phyloP scores from a whole-genome alignment of 2,888 invertebrate species.

The Cerceris rybyensis region DNA sequence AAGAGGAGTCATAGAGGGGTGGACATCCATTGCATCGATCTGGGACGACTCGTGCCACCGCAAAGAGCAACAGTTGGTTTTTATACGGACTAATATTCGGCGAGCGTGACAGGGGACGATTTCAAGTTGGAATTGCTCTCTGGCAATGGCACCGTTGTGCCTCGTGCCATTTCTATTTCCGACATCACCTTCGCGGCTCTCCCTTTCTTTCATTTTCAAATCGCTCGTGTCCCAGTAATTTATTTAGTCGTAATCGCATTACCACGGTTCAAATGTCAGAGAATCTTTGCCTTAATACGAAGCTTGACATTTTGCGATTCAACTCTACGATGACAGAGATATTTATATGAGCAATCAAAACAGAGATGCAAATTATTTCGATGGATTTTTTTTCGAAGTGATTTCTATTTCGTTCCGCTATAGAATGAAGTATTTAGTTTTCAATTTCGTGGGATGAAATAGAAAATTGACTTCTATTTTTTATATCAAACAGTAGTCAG shows the following conservation, averaged over 20 bases:
- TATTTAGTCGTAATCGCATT: background rate
- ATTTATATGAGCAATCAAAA: no score
- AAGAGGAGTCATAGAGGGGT: slow-evolving; percentile 44
- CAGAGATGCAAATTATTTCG: no score
- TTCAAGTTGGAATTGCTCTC: slow-evolving; percentile 58
- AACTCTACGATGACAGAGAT: no score
- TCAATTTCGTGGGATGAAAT: no score
- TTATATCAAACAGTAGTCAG: no score
- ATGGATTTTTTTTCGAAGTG: no score
- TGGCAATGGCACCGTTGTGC: slow-evolving; percentile 41
- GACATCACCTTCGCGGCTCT: slow-evolving; percentile 32
- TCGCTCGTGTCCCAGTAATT: background rate
- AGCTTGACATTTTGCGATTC: no score
- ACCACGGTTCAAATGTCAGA: no score
- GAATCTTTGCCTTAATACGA: no score
- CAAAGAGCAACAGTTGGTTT: slow-evolving; percentile 76
- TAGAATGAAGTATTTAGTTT: no score
- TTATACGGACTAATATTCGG: slow-evolving; percentile 74
- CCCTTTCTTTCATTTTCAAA: slow-evolving; percentile 20
- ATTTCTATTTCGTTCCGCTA: no score
- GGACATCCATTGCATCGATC: slow-evolving; percentile 68
- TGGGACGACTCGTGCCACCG: slow-evolving; percentile 51
- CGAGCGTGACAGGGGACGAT: slow-evolving; percentile 68
- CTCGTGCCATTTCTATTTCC: slow-evolving; percentile 37
- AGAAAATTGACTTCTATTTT: no score